phyloP scores from a whole-genome alignment of 2,797 vertebrate genomes.

The Macroramphosus scolopax region DNA sequence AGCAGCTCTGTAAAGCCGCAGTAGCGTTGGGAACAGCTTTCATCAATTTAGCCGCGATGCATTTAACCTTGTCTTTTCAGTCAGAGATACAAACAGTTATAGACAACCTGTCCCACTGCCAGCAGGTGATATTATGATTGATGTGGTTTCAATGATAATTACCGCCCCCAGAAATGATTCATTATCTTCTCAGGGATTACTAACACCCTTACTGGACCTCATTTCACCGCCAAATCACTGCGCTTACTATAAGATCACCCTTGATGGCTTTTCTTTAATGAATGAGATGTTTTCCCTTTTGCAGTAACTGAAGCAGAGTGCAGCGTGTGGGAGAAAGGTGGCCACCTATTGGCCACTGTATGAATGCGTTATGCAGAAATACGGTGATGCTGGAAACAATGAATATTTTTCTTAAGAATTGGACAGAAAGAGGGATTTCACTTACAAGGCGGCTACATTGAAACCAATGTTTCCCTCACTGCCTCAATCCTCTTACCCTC shows the following conservation, averaged over 20 bases:
- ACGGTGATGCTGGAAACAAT: conserved; percentile 22
- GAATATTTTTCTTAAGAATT: neutral
- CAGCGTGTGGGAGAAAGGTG: neutral
- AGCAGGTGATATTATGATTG: conserved; percentile 38
- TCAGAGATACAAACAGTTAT: conserved; percentile 22
- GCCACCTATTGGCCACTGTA: no score
- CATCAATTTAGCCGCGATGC: no score
- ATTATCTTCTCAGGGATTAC: conserved; percentile 34
- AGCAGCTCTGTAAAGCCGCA: no score
- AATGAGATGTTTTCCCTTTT: neutral
- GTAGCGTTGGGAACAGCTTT: no score
- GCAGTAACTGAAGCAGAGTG: no score
- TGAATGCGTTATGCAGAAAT: conserved; percentile 12
- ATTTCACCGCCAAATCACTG: conserved; percentile 8
- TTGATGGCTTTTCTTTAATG: no score
- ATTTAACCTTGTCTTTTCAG: no score
- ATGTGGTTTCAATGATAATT: conserved; percentile 34
- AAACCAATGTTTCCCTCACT: conserved; percentile 9
- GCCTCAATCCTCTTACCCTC: conserved; percentile 52
- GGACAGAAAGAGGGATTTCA: conserved; percentile 10
- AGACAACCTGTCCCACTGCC: conserved; percentile 23
- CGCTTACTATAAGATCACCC: neutral
- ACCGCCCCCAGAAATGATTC: conserved; percentile 27
- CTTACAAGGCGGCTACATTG: conserved; percentile 2
- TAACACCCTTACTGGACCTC: conserved; percentile 11